Evolutionary conservation across 2,113 vertebrate species (phyloP).

Genomic region (Silurus asotus): DNA sequence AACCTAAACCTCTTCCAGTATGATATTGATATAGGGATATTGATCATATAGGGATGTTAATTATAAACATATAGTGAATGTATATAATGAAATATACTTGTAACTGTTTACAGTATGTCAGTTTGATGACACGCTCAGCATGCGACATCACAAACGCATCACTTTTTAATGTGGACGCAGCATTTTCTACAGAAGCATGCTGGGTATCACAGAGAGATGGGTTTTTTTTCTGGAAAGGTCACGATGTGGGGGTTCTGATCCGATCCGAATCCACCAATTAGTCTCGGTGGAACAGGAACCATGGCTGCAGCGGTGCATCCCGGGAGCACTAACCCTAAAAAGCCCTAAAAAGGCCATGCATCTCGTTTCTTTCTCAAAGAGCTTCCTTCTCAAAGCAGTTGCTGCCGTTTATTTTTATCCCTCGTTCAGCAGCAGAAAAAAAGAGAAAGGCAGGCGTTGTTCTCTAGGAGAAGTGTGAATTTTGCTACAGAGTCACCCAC

Average conservation of each 20-base stretch:
- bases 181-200: background rate
- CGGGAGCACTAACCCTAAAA: constrained; percentile 19
- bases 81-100: background rate
- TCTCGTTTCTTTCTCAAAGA: constrained; percentile 24
- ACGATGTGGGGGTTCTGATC: constrained; percentile 19
- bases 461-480: background rate
- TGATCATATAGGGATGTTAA: too few relatives aligned
- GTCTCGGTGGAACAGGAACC: constrained; percentile 17
- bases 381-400: background rate
- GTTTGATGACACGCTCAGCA: too few relatives aligned
- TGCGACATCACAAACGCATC: background rate
- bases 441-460: background rate
- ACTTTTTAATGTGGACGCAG: background rate
- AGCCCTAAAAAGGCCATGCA: constrained; percentile 8
- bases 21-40: too few relatives aligned
- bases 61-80: too few relatives aligned
- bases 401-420: background rate
- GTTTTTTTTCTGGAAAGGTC: background rate
- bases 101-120: background rate
- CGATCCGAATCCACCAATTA: background rate
- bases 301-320: background rate
- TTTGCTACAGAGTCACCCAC: background rate
- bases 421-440: background rate
- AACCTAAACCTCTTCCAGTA: too few relatives aligned
- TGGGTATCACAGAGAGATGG: background rate